Conservation (phyloP, 2,113 vertebrate genomes). For the Zingel zingel region DNA sequence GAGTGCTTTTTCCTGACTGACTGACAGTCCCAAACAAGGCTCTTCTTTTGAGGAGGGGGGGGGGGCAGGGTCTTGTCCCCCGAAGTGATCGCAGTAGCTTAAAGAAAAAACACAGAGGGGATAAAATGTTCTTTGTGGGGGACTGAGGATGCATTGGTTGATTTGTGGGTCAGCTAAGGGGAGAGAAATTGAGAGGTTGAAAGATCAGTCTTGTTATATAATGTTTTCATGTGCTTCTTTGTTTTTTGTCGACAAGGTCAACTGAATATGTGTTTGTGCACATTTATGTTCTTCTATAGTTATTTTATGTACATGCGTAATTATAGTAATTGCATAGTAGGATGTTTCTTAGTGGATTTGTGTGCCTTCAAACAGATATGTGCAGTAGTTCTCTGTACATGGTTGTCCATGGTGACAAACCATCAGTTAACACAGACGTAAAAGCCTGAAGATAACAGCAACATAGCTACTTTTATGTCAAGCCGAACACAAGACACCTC, state of each 20-base stretch:
- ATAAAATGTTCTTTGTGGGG: conserved; percentile 56
- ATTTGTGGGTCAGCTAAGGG: conserved; percentile 61
- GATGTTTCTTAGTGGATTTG: not conserved
- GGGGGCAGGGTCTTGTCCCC: conserved; percentile 22
- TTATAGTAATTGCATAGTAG: not conserved
- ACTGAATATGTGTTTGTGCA: not conserved
- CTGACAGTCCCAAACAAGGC: conserved; percentile 57
- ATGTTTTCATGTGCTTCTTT: conserved; percentile 19
- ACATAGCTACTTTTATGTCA: conserved; percentile 17
- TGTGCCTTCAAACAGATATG: conserved; percentile 7
- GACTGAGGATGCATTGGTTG: conserved; percentile 38
- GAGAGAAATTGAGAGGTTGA: conserved; percentile 36
- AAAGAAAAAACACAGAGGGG: not conserved
- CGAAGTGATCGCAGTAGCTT: conserved; percentile 31
- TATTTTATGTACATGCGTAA: not conserved
- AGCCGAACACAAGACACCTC: conserved; percentile 33
- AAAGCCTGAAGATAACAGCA: conserved; percentile 28
- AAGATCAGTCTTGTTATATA: conserved; percentile 34
- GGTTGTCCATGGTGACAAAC: conserved; percentile 9
- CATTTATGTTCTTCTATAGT: not conserved
- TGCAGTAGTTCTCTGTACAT: conserved; percentile 1
- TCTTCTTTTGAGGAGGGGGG: conserved; percentile 26
- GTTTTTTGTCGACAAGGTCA: not conserved
- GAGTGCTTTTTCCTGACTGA: conserved; percentile 61
- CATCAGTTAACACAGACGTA: conserved; percentile 26